phyloP scores from a whole-genome alignment of 2,888 invertebrate species.

The Zeuzera pyrina region DNA sequence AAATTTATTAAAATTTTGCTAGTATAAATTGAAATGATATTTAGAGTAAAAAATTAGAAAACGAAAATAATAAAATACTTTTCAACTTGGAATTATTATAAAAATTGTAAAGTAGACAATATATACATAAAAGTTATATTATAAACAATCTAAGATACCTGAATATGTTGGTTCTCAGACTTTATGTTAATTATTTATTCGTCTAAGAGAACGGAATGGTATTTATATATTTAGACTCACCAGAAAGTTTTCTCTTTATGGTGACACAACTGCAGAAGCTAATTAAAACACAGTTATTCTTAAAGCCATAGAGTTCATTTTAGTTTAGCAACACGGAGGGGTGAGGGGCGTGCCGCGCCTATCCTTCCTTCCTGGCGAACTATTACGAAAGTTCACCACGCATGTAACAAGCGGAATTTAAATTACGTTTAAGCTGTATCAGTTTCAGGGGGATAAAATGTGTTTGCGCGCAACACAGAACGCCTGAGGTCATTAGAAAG shows the following conservation, averaged over 20 bases:
- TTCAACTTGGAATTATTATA: too few species aligned
- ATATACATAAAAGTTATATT: too few species aligned
- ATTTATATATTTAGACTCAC: constrained; percentile 10
- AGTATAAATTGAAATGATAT: too few species aligned
- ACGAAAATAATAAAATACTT: too few species aligned
- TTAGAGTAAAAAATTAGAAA: too few species aligned
- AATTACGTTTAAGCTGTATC: constrained; percentile 42
- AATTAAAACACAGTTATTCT: constrained; percentile 56
- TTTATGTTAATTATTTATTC: too few species aligned
- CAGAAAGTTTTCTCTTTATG: constrained; percentile 8
- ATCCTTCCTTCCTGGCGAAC: constrained; percentile 25
- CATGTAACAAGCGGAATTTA: constrained; percentile 42
- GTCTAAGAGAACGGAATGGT: too few species aligned
- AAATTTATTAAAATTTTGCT: too few species aligned
- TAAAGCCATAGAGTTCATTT: constrained; percentile 54
- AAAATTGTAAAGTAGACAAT: too few species aligned
- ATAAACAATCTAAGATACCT: too few species aligned
- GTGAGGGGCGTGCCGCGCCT: constrained; percentile 37
- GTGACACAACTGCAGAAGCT: constrained; percentile 30
- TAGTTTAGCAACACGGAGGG: constrained; percentile 29
- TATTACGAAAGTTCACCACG: constrained; percentile 33
- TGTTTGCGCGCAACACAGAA: constrained; percentile 49
- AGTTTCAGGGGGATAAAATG: constrained; percentile 32
- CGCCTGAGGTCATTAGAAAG: constrained; percentile 72
- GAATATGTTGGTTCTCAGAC: too few species aligned